Evolutionary conservation across 1,140 invertebrate species (phyloP), one percentile per base, ranked within the genome.

Genomic region (Dryas iulia): DNA sequence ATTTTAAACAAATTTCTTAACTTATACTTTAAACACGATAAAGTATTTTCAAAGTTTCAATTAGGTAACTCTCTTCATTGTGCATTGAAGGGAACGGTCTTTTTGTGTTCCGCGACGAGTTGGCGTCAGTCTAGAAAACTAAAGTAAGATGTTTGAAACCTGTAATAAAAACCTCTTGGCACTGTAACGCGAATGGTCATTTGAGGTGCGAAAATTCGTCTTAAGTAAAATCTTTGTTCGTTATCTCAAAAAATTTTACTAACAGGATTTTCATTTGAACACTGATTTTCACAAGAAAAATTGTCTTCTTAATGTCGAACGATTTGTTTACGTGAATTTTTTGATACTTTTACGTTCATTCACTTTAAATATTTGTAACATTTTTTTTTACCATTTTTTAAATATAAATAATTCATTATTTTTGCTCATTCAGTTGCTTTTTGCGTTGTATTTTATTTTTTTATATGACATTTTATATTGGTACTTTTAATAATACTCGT

Each of bases 31-130:
- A 18, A 39, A 39, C 6, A 18, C n/a, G n/a, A 39, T 39, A n/a
- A n/a, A n/a, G n/a, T 14, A 59, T 31, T 53, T 66, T 59, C 1
- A 21, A 66, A 66, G 58, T 66, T 60, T 66, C 26, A 60, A 54
- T 59, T 59, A 53, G 26, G 39, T 60, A 59, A 28, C 31, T 60
- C 26, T 33, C 24, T 26, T 5, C 18, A 59, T 59, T 59, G 58
- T 28, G 65, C 12, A 30, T 24, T 54, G 28, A 53, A 47, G 58
- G 65, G 60, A 66, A 59, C 11, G 23, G 3, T 30, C 25, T 59
- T 54, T 60, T 54, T 60, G 33, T 60, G 18, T 39, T 59, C 65
- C 25, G 28, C 14, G 58, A 28, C 54, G 23, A 47, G 28, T 60
- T 54, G 65, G 58, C 39, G 65, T 59, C 58, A 28, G 35, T 59